Evolutionary conservation across 2,113 vertebrate species (phyloP).

Genomic region (Meriones unguiculatus): DNA sequence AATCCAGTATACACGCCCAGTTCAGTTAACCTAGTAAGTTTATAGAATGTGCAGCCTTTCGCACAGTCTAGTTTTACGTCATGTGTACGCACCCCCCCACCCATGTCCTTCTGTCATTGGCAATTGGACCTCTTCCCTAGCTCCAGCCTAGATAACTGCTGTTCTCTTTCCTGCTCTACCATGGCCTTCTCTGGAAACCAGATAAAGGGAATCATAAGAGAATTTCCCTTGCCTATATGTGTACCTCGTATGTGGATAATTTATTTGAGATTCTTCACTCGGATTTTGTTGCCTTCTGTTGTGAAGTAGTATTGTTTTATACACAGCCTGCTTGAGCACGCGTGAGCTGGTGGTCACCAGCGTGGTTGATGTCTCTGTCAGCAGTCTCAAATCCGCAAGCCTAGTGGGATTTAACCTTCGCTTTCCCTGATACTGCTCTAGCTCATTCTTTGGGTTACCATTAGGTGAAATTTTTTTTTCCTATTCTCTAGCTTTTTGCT

Average conservation of each 20-base stretch:
- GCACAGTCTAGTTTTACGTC: background rate
- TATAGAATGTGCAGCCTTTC: background rate
- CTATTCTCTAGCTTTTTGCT: background rate
- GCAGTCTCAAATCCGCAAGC: background rate
- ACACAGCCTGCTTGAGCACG: background rate
- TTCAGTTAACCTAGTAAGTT: background rate
- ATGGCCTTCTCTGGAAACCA: background rate
- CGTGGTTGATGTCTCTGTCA: background rate
- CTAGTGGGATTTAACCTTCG: background rate
- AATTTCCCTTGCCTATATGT: background rate
- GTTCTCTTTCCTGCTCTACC: background rate
- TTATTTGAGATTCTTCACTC: background rate
- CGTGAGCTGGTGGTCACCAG: background rate
- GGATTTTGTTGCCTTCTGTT: background rate
- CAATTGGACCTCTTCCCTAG: background rate
- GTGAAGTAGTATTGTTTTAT: background rate
- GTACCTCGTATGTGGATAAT: background rate
- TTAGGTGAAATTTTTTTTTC: slow-evolving; percentile 6
- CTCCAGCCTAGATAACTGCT: background rate
- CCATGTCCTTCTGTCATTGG: background rate
- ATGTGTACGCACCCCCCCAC: accelerated
- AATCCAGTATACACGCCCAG: background rate
- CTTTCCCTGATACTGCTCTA: background rate
- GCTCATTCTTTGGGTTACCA: background rate
- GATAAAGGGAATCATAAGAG: background rate